Evolutionary conservation across 2,113 vertebrate genomes (phyloP).

Genomic region (Cynopterus brachyotis): DNA sequence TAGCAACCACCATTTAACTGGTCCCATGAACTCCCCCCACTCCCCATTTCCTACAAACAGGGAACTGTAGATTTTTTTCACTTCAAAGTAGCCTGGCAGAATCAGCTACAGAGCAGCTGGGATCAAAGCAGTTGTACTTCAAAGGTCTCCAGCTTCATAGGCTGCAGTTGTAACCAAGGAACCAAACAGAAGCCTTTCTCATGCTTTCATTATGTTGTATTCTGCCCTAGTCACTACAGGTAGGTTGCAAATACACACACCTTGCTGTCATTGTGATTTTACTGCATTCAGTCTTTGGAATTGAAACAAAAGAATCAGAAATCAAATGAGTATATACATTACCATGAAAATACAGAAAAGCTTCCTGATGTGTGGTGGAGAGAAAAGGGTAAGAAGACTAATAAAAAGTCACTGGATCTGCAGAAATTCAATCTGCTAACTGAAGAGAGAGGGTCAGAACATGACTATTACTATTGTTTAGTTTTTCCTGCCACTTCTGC

Average conservation of each 20-base stretch:
- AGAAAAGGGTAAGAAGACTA: neutral
- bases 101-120: conserved; percentile 36
- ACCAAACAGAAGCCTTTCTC: conserved; percentile 29
- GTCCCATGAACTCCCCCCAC: neutral
- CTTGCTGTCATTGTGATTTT: neutral
- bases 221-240: neutral
- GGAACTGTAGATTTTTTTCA: neutral
- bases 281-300: neutral
- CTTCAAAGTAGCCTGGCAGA: conserved; percentile 55
- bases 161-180: conserved; percentile 25
- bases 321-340: neutral
- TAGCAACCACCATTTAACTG: neutral
- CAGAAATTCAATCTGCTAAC: neutral
- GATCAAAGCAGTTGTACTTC: conserved; percentile 62
- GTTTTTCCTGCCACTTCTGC: neutral
- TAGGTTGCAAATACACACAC: conserved; percentile 11
- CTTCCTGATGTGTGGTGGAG: neutral
- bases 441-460: neutral
- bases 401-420: neutral
- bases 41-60: conserved; percentile 14
- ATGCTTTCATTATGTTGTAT: neutral
- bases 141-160: conserved; percentile 50
- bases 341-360: neutral
- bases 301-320: neutral
- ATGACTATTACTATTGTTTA: neutral